Evolutionary conservation across 2,888 invertebrate genomes (phyloP).

Genomic region (Zygaena filipendulae): DNA sequence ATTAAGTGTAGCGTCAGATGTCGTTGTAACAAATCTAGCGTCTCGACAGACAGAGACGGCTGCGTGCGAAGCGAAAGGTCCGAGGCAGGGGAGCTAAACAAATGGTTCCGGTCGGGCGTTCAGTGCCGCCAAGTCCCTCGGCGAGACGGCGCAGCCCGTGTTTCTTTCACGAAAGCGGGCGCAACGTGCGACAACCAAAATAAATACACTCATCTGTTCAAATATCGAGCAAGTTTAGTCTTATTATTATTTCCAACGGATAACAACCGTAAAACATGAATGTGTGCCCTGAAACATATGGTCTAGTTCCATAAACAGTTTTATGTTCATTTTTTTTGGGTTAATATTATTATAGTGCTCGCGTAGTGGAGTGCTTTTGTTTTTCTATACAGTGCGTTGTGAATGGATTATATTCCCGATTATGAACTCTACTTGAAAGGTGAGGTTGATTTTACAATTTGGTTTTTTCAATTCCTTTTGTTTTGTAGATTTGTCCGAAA

Average conservation of each 20-base stretch:
- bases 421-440: slow-evolving; percentile 43
- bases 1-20: slow-evolving; percentile 28
- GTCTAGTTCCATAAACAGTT: slow-evolving; percentile 23
- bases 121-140: slow-evolving; percentile 42
- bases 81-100: slow-evolving; percentile 31
- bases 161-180: slow-evolving; percentile 14
- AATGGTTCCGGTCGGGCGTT: slow-evolving; percentile 35
- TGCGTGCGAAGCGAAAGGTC: slow-evolving; percentile 22
- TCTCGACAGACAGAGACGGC: slow-evolving; percentile 43
- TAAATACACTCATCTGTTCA: slow-evolving; percentile 62
- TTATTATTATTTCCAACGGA: slow-evolving; percentile 43
- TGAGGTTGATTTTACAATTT: slow-evolving; percentile 16
- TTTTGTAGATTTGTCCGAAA: neutral
- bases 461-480: neutral
- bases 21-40: slow-evolving; percentile 20
- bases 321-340: slow-evolving; percentile 22
- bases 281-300: slow-evolving; percentile 27
- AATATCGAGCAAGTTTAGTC: slow-evolving; percentile 52
- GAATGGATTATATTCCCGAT: slow-evolving; percentile 53
- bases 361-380: slow-evolving; percentile 53
- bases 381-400: slow-evolving; percentile 42
- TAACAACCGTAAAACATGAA: slow-evolving; percentile 37
- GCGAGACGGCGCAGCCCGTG: slow-evolving; percentile 22
- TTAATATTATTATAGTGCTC: slow-evolving; percentile 58
- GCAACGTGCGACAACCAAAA: slow-evolving; percentile 55